Evolutionary conservation across 2,113 vertebrate species (phyloP).

Genomic region (Lynx canadensis): DNA sequence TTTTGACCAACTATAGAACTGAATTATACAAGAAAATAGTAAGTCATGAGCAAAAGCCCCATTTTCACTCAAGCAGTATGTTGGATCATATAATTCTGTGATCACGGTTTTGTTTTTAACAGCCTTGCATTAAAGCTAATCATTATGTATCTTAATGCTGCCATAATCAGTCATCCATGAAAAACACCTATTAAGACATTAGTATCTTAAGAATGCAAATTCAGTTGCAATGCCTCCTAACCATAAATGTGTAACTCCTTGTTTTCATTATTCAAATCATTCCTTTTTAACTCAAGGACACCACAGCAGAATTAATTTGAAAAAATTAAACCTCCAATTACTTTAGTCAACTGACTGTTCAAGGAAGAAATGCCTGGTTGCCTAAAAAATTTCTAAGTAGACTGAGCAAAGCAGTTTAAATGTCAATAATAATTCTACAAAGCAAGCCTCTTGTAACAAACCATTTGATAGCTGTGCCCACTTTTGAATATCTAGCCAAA

Average conservation of each 20-base stretch:
- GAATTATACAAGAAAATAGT: constrained; percentile 1
- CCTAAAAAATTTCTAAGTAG: constrained; percentile 42
- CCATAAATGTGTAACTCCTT: background rate
- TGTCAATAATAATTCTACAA: background rate
- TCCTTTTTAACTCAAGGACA: constrained; percentile 25
- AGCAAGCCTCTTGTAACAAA: background rate
- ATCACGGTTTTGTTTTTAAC: constrained; percentile 23
- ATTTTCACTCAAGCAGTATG: constrained; percentile 1
- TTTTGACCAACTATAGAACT: background rate
- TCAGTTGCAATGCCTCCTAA: constrained; percentile 6
- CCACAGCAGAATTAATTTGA: background rate
- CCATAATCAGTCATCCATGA: background rate
- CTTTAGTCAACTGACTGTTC: background rate
- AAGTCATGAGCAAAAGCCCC: constrained; percentile 16
- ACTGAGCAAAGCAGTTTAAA: background rate
- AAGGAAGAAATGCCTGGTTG: constrained; percentile 3
- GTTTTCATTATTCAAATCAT: constrained; percentile 15
- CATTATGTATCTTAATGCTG: background rate
- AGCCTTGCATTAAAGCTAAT: background rate
- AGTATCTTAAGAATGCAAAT: constrained; percentile 26
- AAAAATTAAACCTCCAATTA: constrained; percentile 13
- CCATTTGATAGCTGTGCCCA: background rate
- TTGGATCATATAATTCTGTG: background rate
- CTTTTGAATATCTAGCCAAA: constrained; percentile 74
- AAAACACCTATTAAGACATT: background rate